Base-by-base conservation (phyloP, 2,113 vertebrate species). In the Sylvia atricapilla region DNA sequence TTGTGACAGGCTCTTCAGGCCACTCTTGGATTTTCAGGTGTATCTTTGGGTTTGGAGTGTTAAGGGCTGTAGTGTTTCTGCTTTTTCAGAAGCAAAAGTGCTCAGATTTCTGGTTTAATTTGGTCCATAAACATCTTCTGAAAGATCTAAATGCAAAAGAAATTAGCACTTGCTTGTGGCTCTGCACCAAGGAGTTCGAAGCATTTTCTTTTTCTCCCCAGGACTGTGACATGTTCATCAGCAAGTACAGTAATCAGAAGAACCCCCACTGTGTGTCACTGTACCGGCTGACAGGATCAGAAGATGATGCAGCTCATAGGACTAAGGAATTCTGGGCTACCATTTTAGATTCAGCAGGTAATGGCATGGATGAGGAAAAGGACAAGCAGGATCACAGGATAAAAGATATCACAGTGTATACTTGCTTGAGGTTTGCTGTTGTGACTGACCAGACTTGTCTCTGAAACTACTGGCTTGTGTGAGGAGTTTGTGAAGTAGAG, bases 221-320 rank as follows among this genome's bases (percentile, higher is more conserved):
- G 98, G 94, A 98, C 43, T 98, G 98, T 94, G 98, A 98, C 94
- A 98, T 98, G 98, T 98, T 98, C 78, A 98, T 98, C 94, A 98
- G 97, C 94, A 98, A 98, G 84, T 98, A 98, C 91, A 98, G 98
- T 86, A 98, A 98, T 64, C 98, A 98, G 97, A 98, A 98, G 94
- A 97, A 94, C 87, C 98, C 98, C 0, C 98, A 98, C 82, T 98
- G 97, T 74, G 98, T 98, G 72, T 98, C 98, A 33, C 97, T 98
- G 56, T 98, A 98, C 85, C 96, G 97, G 50, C 94, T 98, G n/a
- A 97, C 97, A 33, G 98, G 97, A 66, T 77, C 97, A 16, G 98
- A 98, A 52, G 97, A 97, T 53, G 97, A 97, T 88, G 80, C 96
- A 80, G 53, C 96, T 92, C 97, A 96, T 9, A 97, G 95, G 87